Conservation (phyloP, 2,797 vertebrate species). For the Picus viridis region DNA sequence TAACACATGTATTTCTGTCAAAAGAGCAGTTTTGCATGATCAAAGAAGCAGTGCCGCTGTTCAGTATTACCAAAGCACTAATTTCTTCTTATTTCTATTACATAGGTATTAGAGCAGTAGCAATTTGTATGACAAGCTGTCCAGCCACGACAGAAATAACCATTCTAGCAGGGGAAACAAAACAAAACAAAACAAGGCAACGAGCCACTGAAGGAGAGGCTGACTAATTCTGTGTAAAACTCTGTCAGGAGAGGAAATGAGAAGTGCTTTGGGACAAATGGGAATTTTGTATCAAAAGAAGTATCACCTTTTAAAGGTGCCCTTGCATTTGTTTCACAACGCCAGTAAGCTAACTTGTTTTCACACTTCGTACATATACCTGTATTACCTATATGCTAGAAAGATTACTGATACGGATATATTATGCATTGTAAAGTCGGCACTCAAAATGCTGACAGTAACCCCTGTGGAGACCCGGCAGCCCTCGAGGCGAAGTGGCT, state of each 20-base stretch:
- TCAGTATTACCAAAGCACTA: neutral
- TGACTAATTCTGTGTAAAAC: neutral
- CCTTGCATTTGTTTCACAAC: neutral
- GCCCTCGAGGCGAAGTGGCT: neutral
- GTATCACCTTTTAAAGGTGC: neutral
- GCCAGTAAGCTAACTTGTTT: neutral
- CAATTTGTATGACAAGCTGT: neutral
- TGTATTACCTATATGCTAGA: too few relatives aligned
- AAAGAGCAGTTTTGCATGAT: neutral
- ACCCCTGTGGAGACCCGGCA: neutral
- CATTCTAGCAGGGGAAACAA: neutral
- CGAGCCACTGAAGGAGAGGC: neutral
- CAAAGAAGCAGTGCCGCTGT: neutral
- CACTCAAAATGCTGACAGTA: neutral
- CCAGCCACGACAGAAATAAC: neutral
- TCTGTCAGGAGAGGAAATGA: neutral
- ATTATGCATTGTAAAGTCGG: accelerated
- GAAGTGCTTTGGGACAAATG: neutral
- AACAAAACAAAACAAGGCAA: neutral
- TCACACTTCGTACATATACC: neutral
- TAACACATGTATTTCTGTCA: neutral
- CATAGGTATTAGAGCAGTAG: neutral
- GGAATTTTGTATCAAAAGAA: neutral
- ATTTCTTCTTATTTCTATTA: neutral
- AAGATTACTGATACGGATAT: neutral